Base-by-base conservation (phyloP, 2,888 invertebrate genomes). In the Spisula subtruncata region DNA sequence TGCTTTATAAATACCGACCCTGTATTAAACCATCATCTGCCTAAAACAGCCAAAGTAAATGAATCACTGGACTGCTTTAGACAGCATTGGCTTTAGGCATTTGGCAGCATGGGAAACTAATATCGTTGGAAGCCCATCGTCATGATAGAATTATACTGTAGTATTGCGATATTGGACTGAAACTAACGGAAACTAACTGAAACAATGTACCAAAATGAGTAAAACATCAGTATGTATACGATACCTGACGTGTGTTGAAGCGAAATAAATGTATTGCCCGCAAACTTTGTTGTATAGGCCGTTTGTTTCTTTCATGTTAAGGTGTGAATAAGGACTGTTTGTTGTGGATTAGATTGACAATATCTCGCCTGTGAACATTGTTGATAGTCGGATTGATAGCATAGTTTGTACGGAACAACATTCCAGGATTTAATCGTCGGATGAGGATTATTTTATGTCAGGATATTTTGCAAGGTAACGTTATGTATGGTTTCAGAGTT, bases 331-430 rank as follows among this genome's bases (percentile, higher is more conserved):
- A 75, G 32, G 18, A 32, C 16, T 75, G 18, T 32, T 75, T 75
- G 75, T 75, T 75, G 16, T 75, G 16, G 29, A 18, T 75, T 32
- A 16, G 75, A 75, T 75, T 75, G 75, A 75, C 75, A 75, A 75
- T 75, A 75, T 32, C 75, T 35, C 32, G 32, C 32, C 20, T 32
- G 14, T 29, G n/a, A 18, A 75, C 75, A 75, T 8, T 20, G 25
- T 66, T 25, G 25, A 25, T 66, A 25, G 60, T 12, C 56, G 6
- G 25, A 66, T 8, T 10, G n/a, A 25, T n/a, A 20, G 25, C 60
- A 66, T 66, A 12, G 6, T n/a, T 66, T n/a, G 60, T 66, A n/a
- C 8, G 4, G 60, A 25, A 66, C 25, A 66, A n/a, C n/a, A n/a
- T 25, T 66, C 12, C 60, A 25, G 60, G 60, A 66, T 66, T 66